Base-by-base conservation (phyloP, 2,888 invertebrate genomes). In the Panopea generosa region DNA sequence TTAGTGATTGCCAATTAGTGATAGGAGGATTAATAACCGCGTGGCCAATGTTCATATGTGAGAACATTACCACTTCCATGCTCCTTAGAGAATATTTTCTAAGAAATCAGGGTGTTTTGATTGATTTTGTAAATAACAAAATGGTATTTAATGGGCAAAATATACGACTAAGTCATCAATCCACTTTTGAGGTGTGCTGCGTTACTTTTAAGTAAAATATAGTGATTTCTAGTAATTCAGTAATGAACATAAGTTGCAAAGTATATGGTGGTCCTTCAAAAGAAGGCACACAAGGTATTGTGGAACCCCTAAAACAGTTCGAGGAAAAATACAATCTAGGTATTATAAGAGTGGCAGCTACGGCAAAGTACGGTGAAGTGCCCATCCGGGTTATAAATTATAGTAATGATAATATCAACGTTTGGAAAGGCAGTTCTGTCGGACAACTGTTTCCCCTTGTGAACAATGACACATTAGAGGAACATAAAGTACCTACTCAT, bases 21-120 rank as follows among this genome's bases (percentile, higher is more conserved):
- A 33, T 33, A 4, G 4, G 33, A 11, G 33, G 33, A 6, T 29
- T 38, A 16, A 29, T 43, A 14, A 60, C 26, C n/a, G 20, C 27
- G 1, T 60, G 60, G 60, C 60, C 60, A 9, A 45, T 60, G 22
- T 47, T 47, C 47, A 27, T 60, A 24, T 60, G 60, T 16, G 60
- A 60, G 4, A 47, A 60, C 20, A 14, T 47, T 27, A 49, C 40
- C 29, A 27, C 20, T 29, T 43, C 47, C 11, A 47, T 60, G 60
- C n/a, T 60, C 27, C 45, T 60, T 24, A 27, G 60, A 24, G 60
- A 60, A 29, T 45, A 60, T 24, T 27, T 60, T 43, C 29, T 60
- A 18, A 45, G 60, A 26, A 27, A 60, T 18, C 27, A 49, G 22
- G 47, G 24, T 29, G 40, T 49, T 11, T 1, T 60, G 47, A 49